Evolutionary conservation across 2,888 invertebrate species (phyloP), one percentile per base, ranked within the genome.

Genomic region (Philereme vetulata): DNA sequence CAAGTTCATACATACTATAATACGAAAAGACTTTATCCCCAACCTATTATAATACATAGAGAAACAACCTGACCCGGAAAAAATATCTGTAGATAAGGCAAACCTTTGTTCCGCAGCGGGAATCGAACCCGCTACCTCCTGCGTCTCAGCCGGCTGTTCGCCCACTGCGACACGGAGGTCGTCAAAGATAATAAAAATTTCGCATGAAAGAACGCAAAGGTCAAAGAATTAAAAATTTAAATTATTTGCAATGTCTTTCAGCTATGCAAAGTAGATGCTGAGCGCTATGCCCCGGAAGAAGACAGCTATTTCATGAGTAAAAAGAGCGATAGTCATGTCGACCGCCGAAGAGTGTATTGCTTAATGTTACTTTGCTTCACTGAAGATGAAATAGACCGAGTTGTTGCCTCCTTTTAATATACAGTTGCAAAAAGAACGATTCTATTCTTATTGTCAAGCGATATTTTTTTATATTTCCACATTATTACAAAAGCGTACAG

Each of bases 301-400:
- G 76, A 86, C 11, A 71, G 63, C 0, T 90, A 85, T 65, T 86
- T 81, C 57, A 68, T 78, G 63, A 82, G 85, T 1, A 51, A 64
- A 4, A 64, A 62, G 21, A 55, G 61, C 4, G 78, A 78, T 6
- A 87, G 81, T 53, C 81, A 85, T 63, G 65, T 83, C 5, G 90
- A 90, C 58, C 80, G 84, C 6, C 82, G 88, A 4, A 72, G 90
- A 40, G 85, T 91, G 0, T 91, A 81, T 70, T 91, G 91, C 64
- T 74, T 90, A 44, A 83, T 91, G 83, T 66, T 91, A 3, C 68
- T 91, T 1, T 91, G 91, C 58, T 91, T 90, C 58, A 90, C 87
- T 0, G 88, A 87, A 65, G 89, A 89, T 21, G 91, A 91, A 68
- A 73, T 91, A 0, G 90, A 90, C 46, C 81, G 88, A 65, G 82